Evolutionary conservation across 2,888 invertebrate species (phyloP), one percentile per base, ranked within the genome.

Genomic region (Eupsilia transversa): DNA sequence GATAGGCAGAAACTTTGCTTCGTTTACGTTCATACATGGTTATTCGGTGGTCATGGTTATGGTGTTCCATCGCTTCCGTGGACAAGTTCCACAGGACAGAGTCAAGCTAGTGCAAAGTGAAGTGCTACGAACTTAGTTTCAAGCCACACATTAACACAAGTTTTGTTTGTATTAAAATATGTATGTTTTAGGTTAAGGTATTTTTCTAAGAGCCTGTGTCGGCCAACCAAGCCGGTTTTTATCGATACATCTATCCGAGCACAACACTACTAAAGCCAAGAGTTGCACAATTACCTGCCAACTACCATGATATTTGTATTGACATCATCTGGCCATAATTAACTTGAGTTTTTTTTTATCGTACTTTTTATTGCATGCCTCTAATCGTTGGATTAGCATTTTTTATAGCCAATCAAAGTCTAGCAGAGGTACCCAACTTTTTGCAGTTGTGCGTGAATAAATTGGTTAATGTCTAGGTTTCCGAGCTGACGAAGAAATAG

Each of bases 241-340:
- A 57, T 83, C 49, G n/a, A 70, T 63, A 74, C 30, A 30, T 76
- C n/a, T 71, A 61, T 72, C 72, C 49, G 20, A 59, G 46, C 63
- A 20, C 54, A 63, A 70, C 72, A 72, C 49, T 56, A 57, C 12
- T 56, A 27, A 54, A 9, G 41, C 35, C 59, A 38, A 68, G 10
- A 71, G 41, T 64, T 54, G 56, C 61, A 33, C 23, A 30, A 30
- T 17, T 30, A 46, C 30, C 23, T 14, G 23, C 5, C 14, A 33
- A 64, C 59, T 56, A 20, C 30, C 7, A 38, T 38, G 17, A 54
- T 84, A 74, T 72, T 59, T 64, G 66, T 56, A 87, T 90, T 90
- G 90, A 90, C 89, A 89, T 90, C 90, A 90, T 84, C 88, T 69
- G 61, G 46, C 88, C 81, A 84, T 84, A 89, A 86, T 89, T 85